Evolutionary conservation across 2,797 vertebrate genomes (phyloP).

Genomic region (Tinamus major): DNA sequence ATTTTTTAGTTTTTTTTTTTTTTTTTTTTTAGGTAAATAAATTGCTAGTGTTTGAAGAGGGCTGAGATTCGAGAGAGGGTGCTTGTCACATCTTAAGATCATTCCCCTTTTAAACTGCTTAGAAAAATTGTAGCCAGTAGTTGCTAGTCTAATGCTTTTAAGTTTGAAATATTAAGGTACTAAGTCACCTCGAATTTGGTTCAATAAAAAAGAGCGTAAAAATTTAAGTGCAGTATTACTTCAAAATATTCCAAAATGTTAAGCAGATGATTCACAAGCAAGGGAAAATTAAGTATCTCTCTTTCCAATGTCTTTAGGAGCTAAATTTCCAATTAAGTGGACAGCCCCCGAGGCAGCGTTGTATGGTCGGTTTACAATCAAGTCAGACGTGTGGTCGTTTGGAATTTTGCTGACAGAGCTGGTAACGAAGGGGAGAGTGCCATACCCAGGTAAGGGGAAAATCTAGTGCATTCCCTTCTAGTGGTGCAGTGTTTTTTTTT

Average conservation of each 20-base stretch:
- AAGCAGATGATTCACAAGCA: neutral
- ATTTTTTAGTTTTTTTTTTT: neutral
- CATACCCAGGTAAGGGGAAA: slow-evolving; percentile 89
- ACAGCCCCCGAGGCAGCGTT: slow-evolving; percentile 93
- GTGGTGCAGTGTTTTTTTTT: neutral
- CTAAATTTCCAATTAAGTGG: slow-evolving; percentile 98
- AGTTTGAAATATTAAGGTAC: neutral
- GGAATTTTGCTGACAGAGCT: slow-evolving; percentile 94
- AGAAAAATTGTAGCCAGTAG: neutral
- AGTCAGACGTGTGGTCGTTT: slow-evolving; percentile 97
- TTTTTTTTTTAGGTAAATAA: neutral
- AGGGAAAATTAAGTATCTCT: neutral
- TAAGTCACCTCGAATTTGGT: neutral
- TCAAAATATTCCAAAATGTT: neutral
- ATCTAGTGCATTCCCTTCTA: neutral
- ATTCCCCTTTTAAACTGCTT: neutral
- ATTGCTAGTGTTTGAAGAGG: neutral
- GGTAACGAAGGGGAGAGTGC: slow-evolving; percentile 95
- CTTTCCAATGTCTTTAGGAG: slow-evolving; percentile 81
- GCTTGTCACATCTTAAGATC: neutral
- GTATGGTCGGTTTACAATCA: slow-evolving; percentile 96
- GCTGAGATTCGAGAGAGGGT: neutral
- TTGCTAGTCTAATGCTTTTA: neutral
- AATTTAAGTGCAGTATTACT: neutral
- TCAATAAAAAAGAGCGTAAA: neutral